These are phyloP conservation scores for Microtus agrestis DNA, from an alignment of 2,797 vertebrate species.

Conservation along the genomic window DNA sequence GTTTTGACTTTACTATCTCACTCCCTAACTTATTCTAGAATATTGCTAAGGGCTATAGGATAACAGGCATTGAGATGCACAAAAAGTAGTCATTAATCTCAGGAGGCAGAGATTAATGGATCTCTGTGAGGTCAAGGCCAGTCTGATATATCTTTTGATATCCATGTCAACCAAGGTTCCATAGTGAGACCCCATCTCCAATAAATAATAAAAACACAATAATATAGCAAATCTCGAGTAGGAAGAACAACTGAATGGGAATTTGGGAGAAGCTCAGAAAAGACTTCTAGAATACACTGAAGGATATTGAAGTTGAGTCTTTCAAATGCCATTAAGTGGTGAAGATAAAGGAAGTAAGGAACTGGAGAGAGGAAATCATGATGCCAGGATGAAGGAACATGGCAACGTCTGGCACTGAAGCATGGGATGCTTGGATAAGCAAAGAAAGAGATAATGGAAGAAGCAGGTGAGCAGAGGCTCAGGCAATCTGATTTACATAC, in stretches of 20 bases:
- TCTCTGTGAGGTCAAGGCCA: background rate
- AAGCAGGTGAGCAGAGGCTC: background rate
- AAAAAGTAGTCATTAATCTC: background rate
- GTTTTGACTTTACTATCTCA: background rate
- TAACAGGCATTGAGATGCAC: background rate
- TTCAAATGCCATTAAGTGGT: background rate
- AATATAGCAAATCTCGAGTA: slow-evolving; percentile 9
- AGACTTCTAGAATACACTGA: background rate
- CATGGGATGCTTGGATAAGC: rapidly evolving
- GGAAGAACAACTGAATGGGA: background rate
- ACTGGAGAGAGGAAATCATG: background rate
- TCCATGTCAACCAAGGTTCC: background rate
- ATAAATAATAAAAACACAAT: background rate
- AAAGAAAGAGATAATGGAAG: background rate
- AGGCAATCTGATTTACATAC: rapidly evolving
- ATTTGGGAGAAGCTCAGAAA: slow-evolving; percentile 6
- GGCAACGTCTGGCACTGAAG: background rate
- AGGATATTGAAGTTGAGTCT: background rate
- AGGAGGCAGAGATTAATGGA: background rate
- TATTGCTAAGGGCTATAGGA: background rate
- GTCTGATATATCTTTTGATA: background rate
- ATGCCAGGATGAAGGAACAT: background rate
- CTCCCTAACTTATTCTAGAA: background rate
- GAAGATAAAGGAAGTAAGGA: background rate
- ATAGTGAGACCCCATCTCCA: background rate